Conservation (phyloP, 2,888 invertebrate genomes). For the Podabrus alpinus region DNA sequence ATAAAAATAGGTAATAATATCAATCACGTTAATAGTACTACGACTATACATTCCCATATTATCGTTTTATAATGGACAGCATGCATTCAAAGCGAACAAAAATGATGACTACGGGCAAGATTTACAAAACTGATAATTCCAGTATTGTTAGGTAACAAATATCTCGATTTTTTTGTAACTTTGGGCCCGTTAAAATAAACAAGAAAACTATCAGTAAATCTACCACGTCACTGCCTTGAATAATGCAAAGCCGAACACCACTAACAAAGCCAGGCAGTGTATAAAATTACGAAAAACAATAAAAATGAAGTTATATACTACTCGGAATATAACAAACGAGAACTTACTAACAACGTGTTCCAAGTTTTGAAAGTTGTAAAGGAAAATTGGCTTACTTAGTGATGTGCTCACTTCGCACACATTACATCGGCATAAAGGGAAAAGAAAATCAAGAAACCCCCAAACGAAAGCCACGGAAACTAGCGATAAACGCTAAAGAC, state of each 20-base stretch:
- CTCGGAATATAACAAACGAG: background rate
- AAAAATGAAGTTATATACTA: conserved; percentile 4
- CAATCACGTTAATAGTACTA: too few species aligned
- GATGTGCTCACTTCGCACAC: conserved; percentile 18
- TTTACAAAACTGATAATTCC: background rate
- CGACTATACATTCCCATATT: background rate
- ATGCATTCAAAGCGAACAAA: background rate
- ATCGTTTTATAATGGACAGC: background rate
- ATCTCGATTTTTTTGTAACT: conserved; percentile 4
- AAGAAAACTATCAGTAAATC: conserved; percentile 13
- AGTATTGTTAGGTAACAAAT: background rate
- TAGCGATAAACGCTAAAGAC: conserved; percentile 40
- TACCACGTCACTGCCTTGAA: conserved; percentile 14
- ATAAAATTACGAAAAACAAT: conserved; percentile 8
- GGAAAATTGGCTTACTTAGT: conserved; percentile 36
- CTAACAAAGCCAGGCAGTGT: background rate
- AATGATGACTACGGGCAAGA: background rate
- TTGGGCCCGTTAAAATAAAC: conserved; percentile 12
- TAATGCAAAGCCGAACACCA: background rate
- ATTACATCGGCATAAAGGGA: conserved; percentile 26
- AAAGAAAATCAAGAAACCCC: conserved; percentile 34
- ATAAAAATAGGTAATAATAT: background rate
- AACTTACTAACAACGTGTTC: conserved; percentile 4
- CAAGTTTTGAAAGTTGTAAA: conserved; percentile 29
- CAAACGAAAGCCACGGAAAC: conserved; percentile 37